A percentile compares a stretch with the other conserved stretches of the same genome.
Conservation (phyloP, 2,888 invertebrate species). For the Xestia ashworthii region DNA sequence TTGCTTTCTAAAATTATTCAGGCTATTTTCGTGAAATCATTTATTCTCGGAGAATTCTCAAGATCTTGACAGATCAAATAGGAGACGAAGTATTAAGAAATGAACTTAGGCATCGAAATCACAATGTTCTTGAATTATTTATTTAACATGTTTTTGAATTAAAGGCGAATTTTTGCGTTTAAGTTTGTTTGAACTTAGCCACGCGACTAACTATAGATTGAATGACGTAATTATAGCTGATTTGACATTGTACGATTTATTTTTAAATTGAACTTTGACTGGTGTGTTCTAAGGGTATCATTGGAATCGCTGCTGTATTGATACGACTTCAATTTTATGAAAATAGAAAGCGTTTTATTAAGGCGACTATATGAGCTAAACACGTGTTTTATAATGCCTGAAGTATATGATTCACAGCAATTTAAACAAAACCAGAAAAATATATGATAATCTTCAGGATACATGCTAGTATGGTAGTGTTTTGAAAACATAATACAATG, state of each 20-base stretch:
- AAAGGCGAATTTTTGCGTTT: conserved; percentile 23
- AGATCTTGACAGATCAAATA: conserved; percentile 36
- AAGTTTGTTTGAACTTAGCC: conserved; percentile 27
- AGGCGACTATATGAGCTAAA: no score
- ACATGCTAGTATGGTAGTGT: no score
- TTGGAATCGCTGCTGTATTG: not conserved
- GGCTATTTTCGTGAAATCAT: conserved; percentile 34
- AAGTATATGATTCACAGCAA: no score
- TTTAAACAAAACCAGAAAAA: no score
- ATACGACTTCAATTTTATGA: not conserved
- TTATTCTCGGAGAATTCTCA: conserved; percentile 39
- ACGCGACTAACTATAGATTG: conserved; percentile 4
- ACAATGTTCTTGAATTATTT: conserved; percentile 38
- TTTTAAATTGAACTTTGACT: not conserved
- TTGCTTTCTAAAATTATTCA: conserved; percentile 26
- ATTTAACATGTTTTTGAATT: conserved; percentile 24
- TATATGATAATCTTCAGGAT: no score
- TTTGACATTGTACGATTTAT: not conserved
- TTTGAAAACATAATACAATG: no score
- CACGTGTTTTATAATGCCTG: no score
- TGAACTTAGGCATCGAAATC: conserved; percentile 16
- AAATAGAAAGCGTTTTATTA: not conserved
- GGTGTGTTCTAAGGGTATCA: not conserved
- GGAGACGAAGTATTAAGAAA: conserved; percentile 24
- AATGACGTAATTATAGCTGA: conserved; percentile 3